Evolutionary conservation across 2,797 vertebrate species (phyloP), one percentile per base, ranked within the genome.

Genomic region (Poeciliopsis turneri): DNA sequence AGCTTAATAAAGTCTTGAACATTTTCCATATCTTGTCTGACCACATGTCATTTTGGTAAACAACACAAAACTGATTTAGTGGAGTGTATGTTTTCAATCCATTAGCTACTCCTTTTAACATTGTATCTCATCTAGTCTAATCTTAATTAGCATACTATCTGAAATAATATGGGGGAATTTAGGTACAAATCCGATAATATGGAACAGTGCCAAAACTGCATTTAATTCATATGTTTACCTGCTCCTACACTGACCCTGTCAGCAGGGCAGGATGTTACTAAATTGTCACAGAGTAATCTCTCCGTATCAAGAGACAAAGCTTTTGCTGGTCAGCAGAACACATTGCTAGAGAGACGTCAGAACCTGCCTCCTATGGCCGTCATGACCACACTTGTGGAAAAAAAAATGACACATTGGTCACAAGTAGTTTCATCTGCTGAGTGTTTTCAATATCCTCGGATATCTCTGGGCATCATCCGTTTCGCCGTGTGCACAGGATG

Each of bases 381-480:
- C 20, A 57, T 85, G 92, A 87, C 89, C 83, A 82, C 68, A 85
- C 88, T 84, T 88, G 80, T 41, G 23, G 64, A 2, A 68, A 68
- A 87, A 89, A 90, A 90, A 92, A 87, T 87, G 89, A 93, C 90
- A 92, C 85, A 92, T 92, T 90, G 86, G 92, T 93, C 91, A 87
- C 89, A 93, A 93, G 91, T 91, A 90, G 89, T 89, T 92, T 94
- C 92, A 92, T 94, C 92, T 90, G 86, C 80, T 8, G 79, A 82
- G 86, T 91, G 92, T 93, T 95, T 94, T 92, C 92, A 95, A 95
- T 94, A 93, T 94, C 90, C 90, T 85, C 72, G 72, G 90, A 92
- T 95, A 93, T 95, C 90, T 94, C 90, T 78, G 86, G 86, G 89
- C 94, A 93, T 93, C 90, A 94, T 93, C 88, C 73, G 51, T 94